Base-by-base conservation (phyloP, 2,113 vertebrate genomes). In the Cariama cristata region DNA sequence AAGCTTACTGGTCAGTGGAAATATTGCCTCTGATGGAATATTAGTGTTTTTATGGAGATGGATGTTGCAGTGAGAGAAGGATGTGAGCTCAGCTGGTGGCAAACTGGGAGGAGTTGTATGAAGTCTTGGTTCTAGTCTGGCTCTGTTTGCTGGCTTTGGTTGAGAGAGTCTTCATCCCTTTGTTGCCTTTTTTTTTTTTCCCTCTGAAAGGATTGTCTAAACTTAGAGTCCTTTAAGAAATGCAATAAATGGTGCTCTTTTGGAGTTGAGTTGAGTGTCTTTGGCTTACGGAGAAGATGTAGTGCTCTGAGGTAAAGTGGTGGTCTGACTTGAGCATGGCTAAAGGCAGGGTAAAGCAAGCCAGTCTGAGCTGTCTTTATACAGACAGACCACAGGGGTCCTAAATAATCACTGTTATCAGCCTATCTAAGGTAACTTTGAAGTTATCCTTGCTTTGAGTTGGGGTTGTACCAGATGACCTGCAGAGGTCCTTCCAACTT, bases 401-500 rank as follows among this genome's bases (percentile, higher is more conserved):
- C 90, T 76, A 68, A 89, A 79, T 87, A 95, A 96, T 91, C 77
- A 72, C 67, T 76, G 0, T 56, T 85, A 68, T 45, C 66, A 75
- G 44, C 14, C 90, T 87, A 58, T 40, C 23, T 79, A 63, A 40
- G 47, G 30, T 35, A 32, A 22, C 80, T 94, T 93, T 90, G 84
- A 90, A 90, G 66, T 14, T 72, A 69, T 58, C 81, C 73, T 90
- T 95, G 74, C 93, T 88, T 91, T 94, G 87, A 94, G 66, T 19
- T 21, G 84, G 56, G 58, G 49, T 38, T 82, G 49, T 15, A 40
- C 60, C 23, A 24, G 33, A 14, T 87, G 87, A 94, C 66, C 84
- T 20, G 0, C 19, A 82, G 33, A 82, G 40, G 95, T 66, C 90
- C 58, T 87, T 52, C 60, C 68, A 42, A 9, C 44, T 81, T 68